phyloP scores from a whole-genome alignment of 2,797 vertebrate genomes.

The Threskiornis aethiopicus region DNA sequence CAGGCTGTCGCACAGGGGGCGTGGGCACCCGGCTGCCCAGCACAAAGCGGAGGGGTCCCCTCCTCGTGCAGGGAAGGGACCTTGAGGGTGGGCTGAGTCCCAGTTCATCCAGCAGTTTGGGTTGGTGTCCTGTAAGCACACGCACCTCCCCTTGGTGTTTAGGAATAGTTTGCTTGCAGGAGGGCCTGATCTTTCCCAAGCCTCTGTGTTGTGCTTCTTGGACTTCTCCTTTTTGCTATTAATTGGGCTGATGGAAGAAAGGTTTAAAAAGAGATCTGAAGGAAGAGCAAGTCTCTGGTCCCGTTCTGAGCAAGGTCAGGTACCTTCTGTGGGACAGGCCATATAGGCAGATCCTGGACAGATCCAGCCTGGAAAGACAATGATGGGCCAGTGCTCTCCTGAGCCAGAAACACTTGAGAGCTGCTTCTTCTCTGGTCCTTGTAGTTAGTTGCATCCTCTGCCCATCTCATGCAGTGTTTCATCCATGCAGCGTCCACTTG shows the following conservation, averaged over 20 bases:
- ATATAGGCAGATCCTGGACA: background rate
- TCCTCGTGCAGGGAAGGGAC: background rate
- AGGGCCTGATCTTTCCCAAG: background rate
- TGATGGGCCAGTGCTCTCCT: background rate
- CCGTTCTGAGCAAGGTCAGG: background rate
- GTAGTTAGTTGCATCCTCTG: background rate
- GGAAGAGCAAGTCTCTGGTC: background rate
- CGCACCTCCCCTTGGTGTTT: background rate
- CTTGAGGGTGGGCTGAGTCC: background rate
- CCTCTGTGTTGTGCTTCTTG: background rate
- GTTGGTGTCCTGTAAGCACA: background rate
- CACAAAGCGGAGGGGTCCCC: background rate
- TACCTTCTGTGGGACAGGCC: background rate
- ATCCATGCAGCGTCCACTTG: accelerated
- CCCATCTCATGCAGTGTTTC: background rate
- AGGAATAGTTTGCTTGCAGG: background rate
- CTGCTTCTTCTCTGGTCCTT: background rate
- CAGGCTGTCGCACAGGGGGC: background rate
- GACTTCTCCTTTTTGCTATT: background rate
- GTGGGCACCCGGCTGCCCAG: background rate
- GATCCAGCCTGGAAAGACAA: background rate
- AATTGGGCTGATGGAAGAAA: background rate
- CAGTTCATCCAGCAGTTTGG: accelerated
- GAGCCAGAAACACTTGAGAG: background rate
- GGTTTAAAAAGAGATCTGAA: background rate